A percentile compares a stretch with the other conserved stretches of the same genome.
Conservation (phyloP, 2,797 vertebrate genomes). For the Malurus leucopterus region DNA sequence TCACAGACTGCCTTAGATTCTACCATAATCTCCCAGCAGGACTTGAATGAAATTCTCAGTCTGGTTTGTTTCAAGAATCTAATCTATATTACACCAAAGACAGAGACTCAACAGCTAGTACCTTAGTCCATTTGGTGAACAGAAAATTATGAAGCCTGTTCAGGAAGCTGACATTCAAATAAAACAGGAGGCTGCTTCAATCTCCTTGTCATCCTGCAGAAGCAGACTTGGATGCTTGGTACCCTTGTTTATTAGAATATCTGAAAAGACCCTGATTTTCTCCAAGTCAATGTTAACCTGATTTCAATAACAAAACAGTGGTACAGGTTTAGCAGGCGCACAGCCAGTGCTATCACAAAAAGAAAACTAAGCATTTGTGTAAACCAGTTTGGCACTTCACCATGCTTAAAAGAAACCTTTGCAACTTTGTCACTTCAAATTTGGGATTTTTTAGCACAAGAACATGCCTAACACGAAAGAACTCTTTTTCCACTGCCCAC, state of each 20-base stretch:
- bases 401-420: background rate
- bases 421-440: background rate
- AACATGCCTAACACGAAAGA: background rate
- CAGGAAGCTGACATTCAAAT: background rate
- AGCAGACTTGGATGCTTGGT: background rate
- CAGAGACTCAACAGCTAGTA: background rate
- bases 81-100: background rate
- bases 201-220: background rate
- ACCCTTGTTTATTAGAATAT: background rate
- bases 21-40: background rate
- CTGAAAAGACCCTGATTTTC: background rate
- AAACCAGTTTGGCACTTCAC: background rate
- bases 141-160: background rate
- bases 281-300: background rate
- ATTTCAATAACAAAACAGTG: background rate
- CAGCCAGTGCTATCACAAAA: background rate
- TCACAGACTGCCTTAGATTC: background rate
- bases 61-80: background rate
- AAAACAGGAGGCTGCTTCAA: background rate
- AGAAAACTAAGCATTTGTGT: background rate
- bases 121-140: background rate
- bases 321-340: background rate
- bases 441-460: background rate
- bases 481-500: background rate
- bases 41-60: background rate